Base-by-base conservation (phyloP, 2,888 invertebrate genomes). In the Nasonovia ribisnigri region DNA sequence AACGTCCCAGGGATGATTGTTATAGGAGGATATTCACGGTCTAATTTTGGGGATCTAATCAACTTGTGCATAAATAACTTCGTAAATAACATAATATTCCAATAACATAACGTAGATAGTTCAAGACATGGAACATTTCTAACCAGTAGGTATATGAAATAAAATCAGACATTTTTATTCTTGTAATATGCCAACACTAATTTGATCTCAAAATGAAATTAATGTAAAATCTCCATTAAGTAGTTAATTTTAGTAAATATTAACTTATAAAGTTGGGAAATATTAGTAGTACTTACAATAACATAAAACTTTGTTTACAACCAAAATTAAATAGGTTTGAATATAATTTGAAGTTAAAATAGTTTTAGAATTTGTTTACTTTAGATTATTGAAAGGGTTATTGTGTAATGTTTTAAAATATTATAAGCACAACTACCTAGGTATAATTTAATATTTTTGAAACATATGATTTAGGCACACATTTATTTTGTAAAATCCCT, bases 231-330 rank as follows among this genome's bases (percentile, higher is more conserved):
- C 36, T 36, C n/a, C 2, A 77, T 77, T n/a, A 5, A 77, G 2
- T 20, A 77, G n/a, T n/a, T 67, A n/a, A n/a, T 77, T 77, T 77
- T 77, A 77, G 42, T 77, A 77, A 77, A 77, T 77, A 77, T 20
- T 20, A 36, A 36, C 36, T 20, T 36, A 77, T 20, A 36, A 36
- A 77, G 20, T 77, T 6, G 20, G 20, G 1, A 77, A 77, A 36
- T 77, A 77, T 77, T 77, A 77, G n/a, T 77, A 54, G 20, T 54
- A 77, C 36, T 36, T 77, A n/a, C 60, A 57, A 57, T 29, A 11
- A 60, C 26, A 6, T 57, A 29, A 10, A 16, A 5, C n/a, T 16
- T 67, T n/a, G n/a, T n/a, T n/a, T 77, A 77, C n/a, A n/a, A 36
- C 20, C 20, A 36, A 20, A 16, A 36, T 36, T 77, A 36, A 36